Base-by-base conservation (phyloP, 2,888 invertebrate species). In the Punctoribates punctum region DNA sequence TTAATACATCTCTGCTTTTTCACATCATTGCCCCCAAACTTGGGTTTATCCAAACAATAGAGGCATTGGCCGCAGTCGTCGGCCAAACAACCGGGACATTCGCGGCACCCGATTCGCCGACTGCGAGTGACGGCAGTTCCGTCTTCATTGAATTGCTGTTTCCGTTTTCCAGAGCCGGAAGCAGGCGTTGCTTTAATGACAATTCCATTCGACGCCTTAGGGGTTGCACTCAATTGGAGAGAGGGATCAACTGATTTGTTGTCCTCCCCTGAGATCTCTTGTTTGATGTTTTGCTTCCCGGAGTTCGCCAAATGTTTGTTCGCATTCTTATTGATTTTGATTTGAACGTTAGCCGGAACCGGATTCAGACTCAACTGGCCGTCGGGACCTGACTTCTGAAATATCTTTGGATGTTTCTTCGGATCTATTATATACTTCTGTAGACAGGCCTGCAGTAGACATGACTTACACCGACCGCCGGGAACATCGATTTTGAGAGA, bases 11-110 rank as follows among this genome's bases (percentile, higher is more conserved):
- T 25, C 62, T 77, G 77, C 65, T 77, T 67, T 23, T 74, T 74
- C 8, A 74, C 54, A 60, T 74, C 74, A 60, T 74, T 74, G 15
- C 77, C 77, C 15, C 77, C 77, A 34, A 75, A 75, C 57, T 77
- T 77, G 8, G 77, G 77, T 75, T 77, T 77, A 25, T 77, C 77
- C 60, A 77, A 46, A 77, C 77, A 77, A 29, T 77, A 77, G n/a
- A 70, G 46, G 34, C 77, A 77, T 57, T 74, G 74, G 23, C 77
- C 77, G 70, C 77, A 77, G 72, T 77, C 77, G 15, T 77, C 74
- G 23, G 60, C 74, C 27, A 77, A 65, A 62, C 77, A 77, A 25
- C 77, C 77, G 15, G 74, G 48, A 73, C 77, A 77, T 42, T 74
- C 62, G 20, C 75, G 74, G 17, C 77, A 77, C 13, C 74, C 77